Evolutionary conservation across 2,797 vertebrate genomes (phyloP), one percentile per base, ranked within the genome.

Genomic region (Hybognathus amarus): DNA sequence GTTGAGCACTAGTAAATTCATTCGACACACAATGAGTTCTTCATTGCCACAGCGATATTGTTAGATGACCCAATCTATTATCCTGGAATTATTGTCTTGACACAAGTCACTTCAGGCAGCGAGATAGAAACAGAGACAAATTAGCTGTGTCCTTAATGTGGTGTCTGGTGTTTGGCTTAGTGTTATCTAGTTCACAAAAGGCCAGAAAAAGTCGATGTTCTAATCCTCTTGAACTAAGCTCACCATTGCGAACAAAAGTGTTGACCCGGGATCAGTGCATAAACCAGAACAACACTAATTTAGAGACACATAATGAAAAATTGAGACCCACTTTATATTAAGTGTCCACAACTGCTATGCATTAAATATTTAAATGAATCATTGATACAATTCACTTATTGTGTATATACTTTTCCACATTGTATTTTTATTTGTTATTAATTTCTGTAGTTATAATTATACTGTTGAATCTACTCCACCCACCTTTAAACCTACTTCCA

Each of bases 141-240:
- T 45, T 24, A 11, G 54, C 70, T 83, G 47, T 70, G 64, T 24
- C 45, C 54, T 69, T 40, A 76, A 24, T 13, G 52, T 36, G 18
- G 38, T 74, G 73, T 54, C 61, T 38, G 33, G 50, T 76, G 52
- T 64, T 69, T 63, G 10, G 42, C 76, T 83, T 22, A 24, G 45
- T 73, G 66, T 45, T 84, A 52, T 56, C 64, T 50, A 66, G 70
- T 77, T 50, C 71, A 42, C 73, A 66, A 47, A 82, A 74, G 59
- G 56, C 50, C 42, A n/a, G 30, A 66, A 77, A n/a, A n/a, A n/a
- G 63, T 70, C 24, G 71, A 61, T 73, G 38, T 45, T 61, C 36
- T 80, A 86, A 87, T 89, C 76, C 77, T 84, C 59, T 81, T 73
- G 63, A 20, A 13, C 27, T 82, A 84, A 84, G 24, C 86, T 81